Evolutionary conservation across 1,140 invertebrate genomes (phyloP).

Genomic region (Heliconius melpomene): DNA sequence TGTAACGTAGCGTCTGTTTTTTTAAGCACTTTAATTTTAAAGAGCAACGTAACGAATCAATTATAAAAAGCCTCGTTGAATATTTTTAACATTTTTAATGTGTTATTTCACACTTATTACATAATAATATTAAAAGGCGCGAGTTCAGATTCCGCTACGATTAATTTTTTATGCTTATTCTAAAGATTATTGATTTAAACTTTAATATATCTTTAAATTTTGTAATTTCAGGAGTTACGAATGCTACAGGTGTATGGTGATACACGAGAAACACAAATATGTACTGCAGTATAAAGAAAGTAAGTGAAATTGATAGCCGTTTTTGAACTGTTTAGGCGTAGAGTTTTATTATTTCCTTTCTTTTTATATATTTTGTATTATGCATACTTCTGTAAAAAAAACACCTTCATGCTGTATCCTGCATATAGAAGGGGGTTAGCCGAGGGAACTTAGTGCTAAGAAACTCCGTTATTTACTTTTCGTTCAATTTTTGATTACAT

Average conservation of each 20-base stretch:
- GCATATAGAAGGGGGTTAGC: too few species aligned
- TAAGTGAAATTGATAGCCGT: conserved; percentile 85
- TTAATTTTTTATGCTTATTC: too few species aligned
- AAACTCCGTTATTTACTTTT: too few species aligned
- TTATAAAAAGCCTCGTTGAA: too few species aligned
- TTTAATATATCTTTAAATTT: background rate
- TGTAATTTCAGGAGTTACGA: conserved; percentile 68
- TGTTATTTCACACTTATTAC: background rate
- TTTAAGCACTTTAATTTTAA: background rate
- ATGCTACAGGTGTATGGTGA: conserved; percentile 94
- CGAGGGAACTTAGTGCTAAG: too few species aligned
- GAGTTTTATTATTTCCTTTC: background rate
- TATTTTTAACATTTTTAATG: too few species aligned
- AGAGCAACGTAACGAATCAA: too few species aligned
- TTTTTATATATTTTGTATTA: too few species aligned
- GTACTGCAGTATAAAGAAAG: conserved; percentile 98
- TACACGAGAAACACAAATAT: conserved; percentile 95
- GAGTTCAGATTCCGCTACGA: background rate
- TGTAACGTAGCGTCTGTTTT: background rate
- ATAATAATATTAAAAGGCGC: background rate
- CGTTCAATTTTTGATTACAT: too few species aligned
- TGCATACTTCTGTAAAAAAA: too few species aligned
- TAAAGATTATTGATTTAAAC: too few species aligned
- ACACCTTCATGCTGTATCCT: too few species aligned
- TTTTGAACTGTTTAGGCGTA: background rate